These are phyloP conservation scores for Gambelia wislizenii DNA, from an alignment of 2,797 vertebrate species.

Conservation along the genomic window DNA sequence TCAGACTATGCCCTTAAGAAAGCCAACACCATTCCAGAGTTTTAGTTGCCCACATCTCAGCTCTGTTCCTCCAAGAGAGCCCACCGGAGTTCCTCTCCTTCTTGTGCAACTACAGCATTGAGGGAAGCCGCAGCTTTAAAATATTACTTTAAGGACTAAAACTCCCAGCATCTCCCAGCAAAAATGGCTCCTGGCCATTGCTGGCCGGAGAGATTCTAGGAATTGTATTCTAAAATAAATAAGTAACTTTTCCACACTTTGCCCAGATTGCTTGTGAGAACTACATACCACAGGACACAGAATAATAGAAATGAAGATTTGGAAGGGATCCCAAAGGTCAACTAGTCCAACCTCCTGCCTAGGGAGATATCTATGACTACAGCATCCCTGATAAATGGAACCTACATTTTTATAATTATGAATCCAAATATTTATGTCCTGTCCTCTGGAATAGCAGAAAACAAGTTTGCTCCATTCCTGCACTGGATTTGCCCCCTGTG, in stretches of 20 bases:
- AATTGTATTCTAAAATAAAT: background rate
- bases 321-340: too few relatives aligned
- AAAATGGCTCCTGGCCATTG: too few relatives aligned
- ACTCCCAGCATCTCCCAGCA: background rate
- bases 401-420: too few relatives aligned
- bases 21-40: background rate
- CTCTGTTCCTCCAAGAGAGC: background rate
- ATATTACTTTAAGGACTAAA: background rate
- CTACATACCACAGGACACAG: background rate
- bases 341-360: too few relatives aligned
- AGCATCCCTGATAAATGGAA: too few relatives aligned
- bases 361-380: too few relatives aligned
- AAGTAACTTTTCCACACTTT: background rate
- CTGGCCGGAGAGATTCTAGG: too few relatives aligned
- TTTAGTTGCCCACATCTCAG: background rate
- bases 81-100: background rate
- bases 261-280: background rate
- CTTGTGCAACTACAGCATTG: background rate
- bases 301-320: too few relatives aligned
- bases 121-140: background rate
- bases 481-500: too few relatives aligned
- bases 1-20: background rate
- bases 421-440: too few relatives aligned
- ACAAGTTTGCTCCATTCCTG: too few relatives aligned
- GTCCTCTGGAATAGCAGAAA: too few relatives aligned